A percentile compares a stretch with the other conserved stretches of the same genome.
These are phyloP conservation scores for Cotesia chilonis DNA, from an alignment of 1,140 invertebrate species.

Conservation along the genomic window DNA sequence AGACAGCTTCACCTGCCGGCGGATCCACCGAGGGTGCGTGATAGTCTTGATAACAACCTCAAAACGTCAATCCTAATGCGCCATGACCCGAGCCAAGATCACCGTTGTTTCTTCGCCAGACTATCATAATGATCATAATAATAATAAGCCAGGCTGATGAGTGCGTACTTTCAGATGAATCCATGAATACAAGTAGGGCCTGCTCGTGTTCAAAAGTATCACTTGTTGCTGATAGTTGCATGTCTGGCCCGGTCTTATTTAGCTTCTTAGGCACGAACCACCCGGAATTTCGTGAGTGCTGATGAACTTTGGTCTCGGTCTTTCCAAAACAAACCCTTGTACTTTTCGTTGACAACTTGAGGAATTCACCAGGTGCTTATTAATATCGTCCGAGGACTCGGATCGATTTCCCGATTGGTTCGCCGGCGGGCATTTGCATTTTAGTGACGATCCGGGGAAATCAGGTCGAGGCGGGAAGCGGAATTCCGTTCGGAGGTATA, in stretches of 20 bases:
- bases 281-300: constrained; percentile 26
- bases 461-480: constrained; percentile 42
- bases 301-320: background rate
- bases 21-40: no score
- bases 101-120: no score
- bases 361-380: background rate
- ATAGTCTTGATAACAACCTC: no score
- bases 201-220: constrained; percentile 53
- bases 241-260: constrained; percentile 55
- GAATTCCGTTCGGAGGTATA: constrained; percentile 39
- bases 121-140: no score
- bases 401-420: background rate
- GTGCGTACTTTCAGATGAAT: background rate
- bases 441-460: constrained; percentile 30
- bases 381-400: no score
- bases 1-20: no score
- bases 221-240: constrained; percentile 64
- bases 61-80: background rate
- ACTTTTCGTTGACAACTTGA: background rate
- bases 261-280: constrained; percentile 44
- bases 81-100: background rate
- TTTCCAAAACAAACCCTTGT: background rate
- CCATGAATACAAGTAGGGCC: constrained; percentile 38
- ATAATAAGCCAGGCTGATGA: no score
- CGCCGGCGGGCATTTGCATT: background rate